These are phyloP conservation scores for Chrysaora quinquecirrha DNA, from an alignment of 30 jellyfish, hydroid and myxozoan species.

Conservation along the genomic window DNA sequence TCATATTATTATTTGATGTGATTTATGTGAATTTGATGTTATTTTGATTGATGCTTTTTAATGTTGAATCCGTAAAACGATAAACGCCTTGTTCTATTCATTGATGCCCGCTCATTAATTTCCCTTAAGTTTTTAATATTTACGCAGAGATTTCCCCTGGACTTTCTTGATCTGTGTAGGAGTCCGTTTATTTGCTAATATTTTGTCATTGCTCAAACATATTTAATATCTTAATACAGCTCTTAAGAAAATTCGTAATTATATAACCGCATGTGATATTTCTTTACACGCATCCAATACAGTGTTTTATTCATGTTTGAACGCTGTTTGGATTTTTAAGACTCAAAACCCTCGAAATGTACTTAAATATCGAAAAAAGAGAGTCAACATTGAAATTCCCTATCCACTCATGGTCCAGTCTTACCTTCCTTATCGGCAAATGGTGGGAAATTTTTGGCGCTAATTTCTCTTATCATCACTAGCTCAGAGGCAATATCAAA, in stretches of 20 bases:
- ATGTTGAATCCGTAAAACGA: slow-evolving; percentile 2
- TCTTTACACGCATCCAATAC: neutral
- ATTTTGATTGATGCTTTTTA: slow-evolving; percentile 4
- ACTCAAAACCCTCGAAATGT: neutral
- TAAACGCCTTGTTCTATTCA: neutral
- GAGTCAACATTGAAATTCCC: neutral
- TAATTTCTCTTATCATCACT: neutral
- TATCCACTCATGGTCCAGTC: too few relatives aligned
- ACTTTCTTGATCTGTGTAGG: slow-evolving; percentile 28
- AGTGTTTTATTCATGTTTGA: neutral
- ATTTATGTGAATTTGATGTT: neutral
- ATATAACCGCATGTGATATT: slow-evolving; percentile 8
- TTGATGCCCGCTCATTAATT: slow-evolving; percentile 18
- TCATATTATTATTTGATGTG: neutral
- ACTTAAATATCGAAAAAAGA: neutral
- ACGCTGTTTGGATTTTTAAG: slow-evolving; percentile 3
- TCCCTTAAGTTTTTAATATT: slow-evolving; percentile 34
- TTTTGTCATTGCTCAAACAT: slow-evolving; percentile 36
- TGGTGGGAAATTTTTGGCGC: neutral
- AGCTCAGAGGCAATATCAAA: neutral
- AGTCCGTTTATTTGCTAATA: slow-evolving; percentile 38
- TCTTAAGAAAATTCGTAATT: slow-evolving; percentile 31
- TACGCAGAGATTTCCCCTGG: slow-evolving; percentile 40
- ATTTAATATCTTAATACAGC: slow-evolving; percentile 46
- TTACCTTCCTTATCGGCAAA: neutral